A percentile compares a stretch with the other conserved stretches of the same genome.
Conservation (phyloP, 2,797 vertebrate species). For the Anguilla anguilla region DNA sequence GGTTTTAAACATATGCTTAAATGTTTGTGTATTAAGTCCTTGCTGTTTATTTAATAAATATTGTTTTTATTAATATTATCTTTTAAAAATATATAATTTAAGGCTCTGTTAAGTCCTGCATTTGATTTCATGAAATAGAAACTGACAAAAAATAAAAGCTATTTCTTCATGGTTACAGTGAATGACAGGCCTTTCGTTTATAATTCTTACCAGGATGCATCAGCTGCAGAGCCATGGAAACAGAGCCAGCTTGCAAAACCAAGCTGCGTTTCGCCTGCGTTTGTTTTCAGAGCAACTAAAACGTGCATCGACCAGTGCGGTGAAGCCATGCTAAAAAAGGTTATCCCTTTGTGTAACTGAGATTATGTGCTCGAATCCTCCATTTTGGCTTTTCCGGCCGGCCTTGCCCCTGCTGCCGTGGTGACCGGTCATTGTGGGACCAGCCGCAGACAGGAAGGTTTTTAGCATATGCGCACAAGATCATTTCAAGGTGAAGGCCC, state of each 20-base stretch:
- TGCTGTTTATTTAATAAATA: background rate
- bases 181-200: background rate
- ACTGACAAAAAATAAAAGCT: background rate
- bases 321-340: background rate
- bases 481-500: constrained; percentile 16
- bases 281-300: background rate
- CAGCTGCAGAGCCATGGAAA: background rate
- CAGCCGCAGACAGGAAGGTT: background rate
- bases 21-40: background rate
- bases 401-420: background rate
- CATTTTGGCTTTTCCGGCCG: background rate
- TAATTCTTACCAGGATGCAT: background rate
- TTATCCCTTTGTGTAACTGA: background rate
- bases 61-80: too few relatives aligned
- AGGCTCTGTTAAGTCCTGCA: background rate
- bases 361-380: constrained; percentile 15
- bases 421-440: background rate
- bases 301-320: background rate
- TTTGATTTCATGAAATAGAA: background rate
- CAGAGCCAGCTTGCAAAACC: background rate
- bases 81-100: background rate
- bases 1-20: background rate
- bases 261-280: background rate
- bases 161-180: background rate
- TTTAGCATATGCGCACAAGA: background rate